Percentiles rank a stretch among this genome's conserved stretches.
These are phyloP conservation scores for Cartodere bifasciata DNA, from an alignment of 2,888 invertebrate genomes.

Conservation along the genomic window DNA sequence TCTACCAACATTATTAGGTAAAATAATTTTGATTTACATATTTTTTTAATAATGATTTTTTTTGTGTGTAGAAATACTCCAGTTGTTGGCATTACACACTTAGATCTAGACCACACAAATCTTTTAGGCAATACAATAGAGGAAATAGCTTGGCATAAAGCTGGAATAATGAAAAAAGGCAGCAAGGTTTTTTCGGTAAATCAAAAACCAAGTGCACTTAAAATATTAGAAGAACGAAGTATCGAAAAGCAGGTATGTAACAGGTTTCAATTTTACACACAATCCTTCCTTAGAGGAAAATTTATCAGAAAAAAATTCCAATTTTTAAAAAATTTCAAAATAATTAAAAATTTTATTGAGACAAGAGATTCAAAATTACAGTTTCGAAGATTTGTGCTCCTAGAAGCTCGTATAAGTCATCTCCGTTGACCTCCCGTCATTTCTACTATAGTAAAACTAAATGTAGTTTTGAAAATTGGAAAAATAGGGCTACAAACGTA, in stretches of 20 bases:
- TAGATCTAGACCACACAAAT: constrained; percentile 82
- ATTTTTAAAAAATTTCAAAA: no score
- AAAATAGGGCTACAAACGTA: no score
- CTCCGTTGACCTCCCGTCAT: no score
- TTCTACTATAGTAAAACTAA: no score
- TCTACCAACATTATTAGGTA: constrained; percentile 85
- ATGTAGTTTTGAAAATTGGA: no score
- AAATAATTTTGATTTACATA: constrained; percentile 1
- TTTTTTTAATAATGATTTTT: constrained; percentile 3
- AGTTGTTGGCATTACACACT: constrained; percentile 79
- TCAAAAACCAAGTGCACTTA: constrained; percentile 50
- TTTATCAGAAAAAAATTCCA: background rate
- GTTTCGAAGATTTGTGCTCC: no score
- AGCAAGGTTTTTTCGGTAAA: constrained; percentile 60
- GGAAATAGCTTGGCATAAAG: constrained; percentile 89
- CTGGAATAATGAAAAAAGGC: constrained; percentile 80
- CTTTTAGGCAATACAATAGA: constrained; percentile 70
- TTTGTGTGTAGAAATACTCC: constrained; percentile 51
- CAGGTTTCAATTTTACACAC: background rate
- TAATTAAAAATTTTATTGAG: no score
- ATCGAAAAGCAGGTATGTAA: constrained; percentile 46
- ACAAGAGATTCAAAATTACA: no score
- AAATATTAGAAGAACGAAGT: constrained; percentile 53
- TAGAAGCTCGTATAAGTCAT: no score
- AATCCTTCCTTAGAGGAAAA: background rate